These are phyloP conservation scores for Heliconius nattereri DNA, from an alignment of 1,140 invertebrate genomes.

Conservation along the genomic window DNA sequence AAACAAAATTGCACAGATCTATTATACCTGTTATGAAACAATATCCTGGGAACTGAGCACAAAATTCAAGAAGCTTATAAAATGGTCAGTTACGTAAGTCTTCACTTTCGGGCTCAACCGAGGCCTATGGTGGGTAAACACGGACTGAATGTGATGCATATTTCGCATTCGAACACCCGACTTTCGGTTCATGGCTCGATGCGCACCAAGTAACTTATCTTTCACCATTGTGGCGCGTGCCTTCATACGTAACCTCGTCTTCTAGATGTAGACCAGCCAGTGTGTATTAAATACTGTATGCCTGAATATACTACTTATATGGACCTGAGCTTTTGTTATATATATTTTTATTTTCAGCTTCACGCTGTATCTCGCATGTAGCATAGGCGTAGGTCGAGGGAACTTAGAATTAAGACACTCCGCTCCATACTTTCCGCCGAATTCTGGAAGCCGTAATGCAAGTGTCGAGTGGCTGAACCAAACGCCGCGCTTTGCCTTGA, in stretches of 20 bases:
- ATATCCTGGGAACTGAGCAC: background rate
- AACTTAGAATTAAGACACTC: no score
- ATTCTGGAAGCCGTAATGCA: no score
- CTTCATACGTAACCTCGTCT: conserved; percentile 58
- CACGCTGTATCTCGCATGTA: no score
- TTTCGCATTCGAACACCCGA: conserved; percentile 78
- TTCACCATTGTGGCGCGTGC: conserved; percentile 79
- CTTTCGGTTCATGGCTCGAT: conserved; percentile 80
- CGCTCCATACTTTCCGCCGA: no score
- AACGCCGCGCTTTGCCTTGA: no score
- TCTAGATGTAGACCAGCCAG: conserved; percentile 51
- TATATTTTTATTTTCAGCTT: background rate
- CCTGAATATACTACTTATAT: background rate
- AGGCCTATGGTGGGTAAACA: conserved; percentile 60
- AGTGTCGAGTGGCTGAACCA: no score
- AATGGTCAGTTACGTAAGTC: conserved; percentile 33
- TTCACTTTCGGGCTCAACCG: conserved; percentile 53
- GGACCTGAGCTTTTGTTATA: background rate
- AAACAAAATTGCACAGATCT: background rate
- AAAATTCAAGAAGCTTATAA: background rate
- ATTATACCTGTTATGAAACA: background rate
- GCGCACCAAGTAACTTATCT: conserved; percentile 79
- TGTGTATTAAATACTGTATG: conserved; percentile 39
- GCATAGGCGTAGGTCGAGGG: no score
- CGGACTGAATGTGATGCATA: conserved; percentile 66